Evolutionary conservation across 1,140 invertebrate species (phyloP).

Genomic region (Cardiocondyla obscurior): DNA sequence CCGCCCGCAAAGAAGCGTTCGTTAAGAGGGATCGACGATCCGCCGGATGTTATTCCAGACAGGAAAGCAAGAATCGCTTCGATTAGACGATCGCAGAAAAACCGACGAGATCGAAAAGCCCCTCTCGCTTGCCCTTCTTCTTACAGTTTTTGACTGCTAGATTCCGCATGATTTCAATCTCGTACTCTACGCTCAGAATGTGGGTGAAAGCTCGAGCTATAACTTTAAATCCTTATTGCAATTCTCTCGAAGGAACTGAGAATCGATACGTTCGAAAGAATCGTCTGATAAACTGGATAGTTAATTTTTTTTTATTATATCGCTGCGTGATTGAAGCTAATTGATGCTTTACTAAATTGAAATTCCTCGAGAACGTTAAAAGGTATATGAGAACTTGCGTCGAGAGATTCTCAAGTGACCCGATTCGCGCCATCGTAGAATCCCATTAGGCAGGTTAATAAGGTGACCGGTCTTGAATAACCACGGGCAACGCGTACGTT

Average conservation of each 20-base stretch:
- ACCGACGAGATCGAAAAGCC: background rate
- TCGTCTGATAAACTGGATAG: background rate
- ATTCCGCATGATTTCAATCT: constrained; percentile 22
- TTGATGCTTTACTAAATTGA: background rate
- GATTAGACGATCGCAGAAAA: constrained; percentile 23
- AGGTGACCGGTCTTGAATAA: background rate
- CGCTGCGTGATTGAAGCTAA: background rate
- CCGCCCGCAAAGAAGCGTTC: constrained; percentile 11
- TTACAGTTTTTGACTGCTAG: background rate
- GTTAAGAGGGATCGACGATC: constrained; percentile 36
- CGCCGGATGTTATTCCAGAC: constrained; percentile 46
- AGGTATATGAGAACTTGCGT: background rate
- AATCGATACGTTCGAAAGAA: background rate
- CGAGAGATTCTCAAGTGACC: constrained; percentile 30
- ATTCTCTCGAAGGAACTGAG: background rate
- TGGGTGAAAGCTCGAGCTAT: background rate
- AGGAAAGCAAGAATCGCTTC: constrained; percentile 48
- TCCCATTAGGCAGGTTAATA: constrained; percentile 34
- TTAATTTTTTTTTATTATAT: background rate
- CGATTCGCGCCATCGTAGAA: constrained; percentile 43
- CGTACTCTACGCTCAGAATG: background rate
- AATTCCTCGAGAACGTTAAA: too few species aligned
- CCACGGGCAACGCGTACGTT: constrained; percentile 21
- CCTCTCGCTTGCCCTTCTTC: background rate
- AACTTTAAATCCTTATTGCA: background rate